Percentiles rank a stretch among this genome's conserved stretches.
Conservation (phyloP, 2,113 vertebrate genomes). For the Coptodon bakossiorum region DNA sequence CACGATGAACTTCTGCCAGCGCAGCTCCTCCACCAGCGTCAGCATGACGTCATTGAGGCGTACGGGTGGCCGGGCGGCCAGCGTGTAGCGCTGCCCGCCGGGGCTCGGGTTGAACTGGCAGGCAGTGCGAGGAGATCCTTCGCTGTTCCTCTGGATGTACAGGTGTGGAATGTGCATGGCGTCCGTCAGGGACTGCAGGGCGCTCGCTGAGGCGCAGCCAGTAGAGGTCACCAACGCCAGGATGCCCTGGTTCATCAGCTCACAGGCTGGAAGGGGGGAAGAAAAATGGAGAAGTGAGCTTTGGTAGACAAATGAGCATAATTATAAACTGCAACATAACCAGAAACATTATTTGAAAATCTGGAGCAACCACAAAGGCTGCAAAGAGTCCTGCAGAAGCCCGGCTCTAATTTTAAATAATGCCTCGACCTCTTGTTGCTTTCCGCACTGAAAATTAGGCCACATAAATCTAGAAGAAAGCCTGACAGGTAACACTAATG, state of each 20-base stretch:
- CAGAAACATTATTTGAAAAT: neutral
- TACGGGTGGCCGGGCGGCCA: constrained; percentile 86
- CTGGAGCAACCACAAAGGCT: neutral
- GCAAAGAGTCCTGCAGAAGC: neutral
- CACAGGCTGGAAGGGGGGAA: constrained; percentile 75
- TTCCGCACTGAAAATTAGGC: neutral
- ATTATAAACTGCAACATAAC: neutral
- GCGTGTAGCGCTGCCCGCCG: constrained; percentile 88
- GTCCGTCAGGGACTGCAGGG: constrained; percentile 93
- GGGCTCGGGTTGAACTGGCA: constrained; percentile 89
- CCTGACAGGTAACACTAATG: neutral
- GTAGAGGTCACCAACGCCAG: constrained; percentile 93
- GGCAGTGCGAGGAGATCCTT: constrained; percentile 86
- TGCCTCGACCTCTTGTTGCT: neutral
- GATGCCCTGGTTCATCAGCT: constrained; percentile 98
- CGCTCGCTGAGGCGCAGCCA: constrained; percentile 90
- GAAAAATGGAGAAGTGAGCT: neutral
- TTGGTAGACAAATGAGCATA: neutral
- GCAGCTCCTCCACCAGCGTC: constrained; percentile 88
- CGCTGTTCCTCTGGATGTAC: constrained; percentile 86
- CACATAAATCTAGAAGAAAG: neutral
- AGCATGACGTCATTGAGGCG: constrained; percentile 94
- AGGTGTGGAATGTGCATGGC: constrained; percentile 99
- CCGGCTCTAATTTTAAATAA: neutral
- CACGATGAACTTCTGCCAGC: constrained; percentile 97